Percentiles rank a stretch among this genome's conserved stretches.
phyloP scores from a whole-genome alignment of 1,140 invertebrate genomes.

The Pygmarrhopalites habei region DNA sequence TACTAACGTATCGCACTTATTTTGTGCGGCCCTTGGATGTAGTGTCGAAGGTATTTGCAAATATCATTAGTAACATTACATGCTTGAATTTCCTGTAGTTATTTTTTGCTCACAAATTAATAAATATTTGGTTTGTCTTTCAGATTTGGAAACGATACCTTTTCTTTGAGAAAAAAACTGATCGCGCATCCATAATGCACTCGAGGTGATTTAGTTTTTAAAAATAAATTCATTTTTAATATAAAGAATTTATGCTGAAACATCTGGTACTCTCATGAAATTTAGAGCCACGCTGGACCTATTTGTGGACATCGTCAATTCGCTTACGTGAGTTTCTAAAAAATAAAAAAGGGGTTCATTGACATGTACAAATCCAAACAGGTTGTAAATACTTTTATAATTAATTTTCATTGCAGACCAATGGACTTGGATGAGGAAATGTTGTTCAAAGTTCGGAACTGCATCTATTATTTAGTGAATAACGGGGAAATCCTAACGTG shows the following conservation, averaged over 20 bases:
- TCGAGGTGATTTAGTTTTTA: no score
- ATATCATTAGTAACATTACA: no score
- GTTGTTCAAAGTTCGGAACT: conserved; percentile 73
- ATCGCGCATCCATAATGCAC: conserved; percentile 64
- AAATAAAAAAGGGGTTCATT: background rate
- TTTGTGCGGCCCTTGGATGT: conserved; percentile 80
- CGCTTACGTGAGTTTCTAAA: conserved; percentile 71
- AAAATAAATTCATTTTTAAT: no score
- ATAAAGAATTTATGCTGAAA: no score
- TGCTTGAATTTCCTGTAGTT: no score
- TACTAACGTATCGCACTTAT: conserved; percentile 57
- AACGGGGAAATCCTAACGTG: conserved; percentile 73
- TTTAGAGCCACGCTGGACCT: conserved; percentile 82
- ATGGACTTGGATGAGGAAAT: conserved; percentile 70
- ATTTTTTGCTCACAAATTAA: no score
- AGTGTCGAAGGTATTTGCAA: conserved; percentile 45
- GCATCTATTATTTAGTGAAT: conserved; percentile 80
- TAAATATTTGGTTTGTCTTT: no score
- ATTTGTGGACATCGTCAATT: conserved; percentile 83
- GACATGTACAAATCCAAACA: background rate
- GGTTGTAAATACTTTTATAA: background rate
- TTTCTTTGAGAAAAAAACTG: conserved; percentile 65
- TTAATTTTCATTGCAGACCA: conserved; percentile 55
- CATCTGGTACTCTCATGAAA: no score
- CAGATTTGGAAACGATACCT: conserved; percentile 81